Percentiles rank a stretch among this genome's conserved stretches.
Conservation (phyloP, 1,140 invertebrate species). For the Helicoverpa armigera region DNA sequence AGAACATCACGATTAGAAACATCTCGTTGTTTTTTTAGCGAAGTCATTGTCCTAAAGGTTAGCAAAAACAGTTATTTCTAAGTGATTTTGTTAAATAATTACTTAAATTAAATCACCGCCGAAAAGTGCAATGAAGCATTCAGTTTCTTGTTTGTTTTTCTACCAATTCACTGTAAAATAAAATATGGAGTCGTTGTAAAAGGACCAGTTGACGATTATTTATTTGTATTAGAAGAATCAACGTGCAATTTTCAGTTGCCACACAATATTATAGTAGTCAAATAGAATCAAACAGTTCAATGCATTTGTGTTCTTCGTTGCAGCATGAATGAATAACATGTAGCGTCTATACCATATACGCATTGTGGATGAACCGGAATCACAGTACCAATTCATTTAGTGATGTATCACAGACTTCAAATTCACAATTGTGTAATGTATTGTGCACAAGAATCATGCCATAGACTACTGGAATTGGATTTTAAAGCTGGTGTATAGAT, state of each 20-base stretch:
- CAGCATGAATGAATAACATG: conserved; percentile 13
- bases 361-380: conserved; percentile 37
- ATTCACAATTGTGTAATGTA: conserved; percentile 41
- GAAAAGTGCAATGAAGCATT: conserved; percentile 1
- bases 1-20: background rate
- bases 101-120: background rate
- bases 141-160: background rate
- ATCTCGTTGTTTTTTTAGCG: too few relatives aligned
- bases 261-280: background rate
- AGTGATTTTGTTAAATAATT: background rate
- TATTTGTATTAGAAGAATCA: too few relatives aligned
- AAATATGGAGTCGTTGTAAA: background rate
- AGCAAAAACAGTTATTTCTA: background rate
- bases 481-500: background rate
- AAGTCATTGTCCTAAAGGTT: conserved; percentile 2
- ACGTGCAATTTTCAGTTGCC: background rate
- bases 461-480: conserved; percentile 9
- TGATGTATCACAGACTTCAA: conserved; percentile 28
- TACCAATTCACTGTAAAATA: background rate
- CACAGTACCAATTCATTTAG: conserved; percentile 41
- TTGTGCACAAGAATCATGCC: conserved; percentile 29
- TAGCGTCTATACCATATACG: conserved; percentile 27
- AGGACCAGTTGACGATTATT: too few relatives aligned
- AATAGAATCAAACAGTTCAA: conserved; percentile 1
- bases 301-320: conserved; percentile 14